Evolutionary conservation across 2,888 invertebrate species (phyloP).

Genomic region (Chrysomela aeneicollis): DNA sequence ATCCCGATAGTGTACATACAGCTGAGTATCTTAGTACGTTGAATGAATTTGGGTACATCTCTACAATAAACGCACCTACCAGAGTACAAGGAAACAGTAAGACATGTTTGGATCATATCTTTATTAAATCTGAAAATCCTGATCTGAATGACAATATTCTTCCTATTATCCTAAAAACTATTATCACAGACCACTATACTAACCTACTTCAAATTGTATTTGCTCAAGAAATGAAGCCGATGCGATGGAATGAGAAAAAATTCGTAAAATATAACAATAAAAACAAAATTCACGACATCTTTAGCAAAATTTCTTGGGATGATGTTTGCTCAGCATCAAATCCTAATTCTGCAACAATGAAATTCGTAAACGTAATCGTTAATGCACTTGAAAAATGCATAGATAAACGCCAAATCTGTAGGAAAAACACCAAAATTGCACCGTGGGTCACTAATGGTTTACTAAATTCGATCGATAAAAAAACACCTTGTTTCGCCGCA

Average conservation of each 20-base stretch:
- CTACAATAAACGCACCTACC: conserved; percentile 12
- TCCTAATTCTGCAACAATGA: conserved; percentile 2
- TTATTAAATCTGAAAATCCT: conserved; percentile 4
- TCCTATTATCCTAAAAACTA: background rate
- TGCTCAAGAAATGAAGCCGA: background rate
- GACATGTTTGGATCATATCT: background rate
- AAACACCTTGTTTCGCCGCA: background rate
- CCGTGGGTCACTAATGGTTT: conserved; percentile 4
- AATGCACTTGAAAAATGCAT: background rate
- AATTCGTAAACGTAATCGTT: background rate
- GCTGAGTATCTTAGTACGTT: background rate
- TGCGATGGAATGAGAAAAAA: background rate
- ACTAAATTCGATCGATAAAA: background rate
- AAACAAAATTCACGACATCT: background rate
- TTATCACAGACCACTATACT: conserved; percentile 1
- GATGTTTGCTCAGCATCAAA: background rate
- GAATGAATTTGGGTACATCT: conserved; percentile 7
- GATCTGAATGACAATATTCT: background rate
- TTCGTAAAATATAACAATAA: background rate
- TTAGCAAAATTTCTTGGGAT: conserved; percentile 3
- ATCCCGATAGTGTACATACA: background rate
- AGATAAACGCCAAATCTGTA: conserved; percentile 4
- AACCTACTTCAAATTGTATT: background rate
- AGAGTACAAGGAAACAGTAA: background rate
- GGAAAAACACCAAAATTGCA: conserved; percentile 8